phyloP scores from a whole-genome alignment of 2,888 invertebrate genomes.

The Eupsilia transversa region DNA sequence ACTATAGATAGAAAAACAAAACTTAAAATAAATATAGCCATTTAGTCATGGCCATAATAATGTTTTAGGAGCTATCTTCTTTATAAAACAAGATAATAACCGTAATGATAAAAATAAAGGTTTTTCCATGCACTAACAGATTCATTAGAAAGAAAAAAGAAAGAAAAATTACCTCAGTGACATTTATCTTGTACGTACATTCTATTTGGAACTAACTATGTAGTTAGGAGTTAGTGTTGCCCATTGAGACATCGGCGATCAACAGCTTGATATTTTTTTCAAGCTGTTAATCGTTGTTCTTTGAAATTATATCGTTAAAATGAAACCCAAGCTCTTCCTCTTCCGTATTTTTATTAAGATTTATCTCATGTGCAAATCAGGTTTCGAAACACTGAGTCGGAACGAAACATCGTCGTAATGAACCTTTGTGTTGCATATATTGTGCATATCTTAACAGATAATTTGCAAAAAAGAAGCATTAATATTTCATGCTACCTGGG shows the following conservation, averaged over 20 bases:
- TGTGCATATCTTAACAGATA: constrained; percentile 36
- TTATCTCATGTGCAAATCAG: constrained; percentile 61
- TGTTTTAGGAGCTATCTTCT: background rate
- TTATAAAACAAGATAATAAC: background rate
- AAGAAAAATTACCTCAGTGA: background rate
- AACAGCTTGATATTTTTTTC: constrained; percentile 12
- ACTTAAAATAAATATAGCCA: background rate
- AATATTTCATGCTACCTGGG: constrained; percentile 24
- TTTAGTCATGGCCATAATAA: background rate
- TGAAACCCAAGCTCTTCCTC: constrained; percentile 60
- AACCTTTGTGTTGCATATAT: constrained; percentile 47
- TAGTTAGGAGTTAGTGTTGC: background rate
- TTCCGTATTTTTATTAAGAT: constrained; percentile 55
- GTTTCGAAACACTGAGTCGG: constrained; percentile 55
- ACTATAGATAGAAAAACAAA: constrained; percentile 11
- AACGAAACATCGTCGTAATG: constrained; percentile 54
- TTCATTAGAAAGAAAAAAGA: background rate
- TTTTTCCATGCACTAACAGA: background rate
- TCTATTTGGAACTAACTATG: background rate
- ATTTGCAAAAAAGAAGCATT: constrained; percentile 28
- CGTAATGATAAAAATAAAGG: background rate
- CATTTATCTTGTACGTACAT: no score
- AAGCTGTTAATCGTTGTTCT: constrained; percentile 37
- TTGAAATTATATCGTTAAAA: constrained; percentile 45
- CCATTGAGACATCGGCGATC: background rate